Conservation (phyloP, 2,797 vertebrate genomes). For the Cetoscarus ocellatus region DNA sequence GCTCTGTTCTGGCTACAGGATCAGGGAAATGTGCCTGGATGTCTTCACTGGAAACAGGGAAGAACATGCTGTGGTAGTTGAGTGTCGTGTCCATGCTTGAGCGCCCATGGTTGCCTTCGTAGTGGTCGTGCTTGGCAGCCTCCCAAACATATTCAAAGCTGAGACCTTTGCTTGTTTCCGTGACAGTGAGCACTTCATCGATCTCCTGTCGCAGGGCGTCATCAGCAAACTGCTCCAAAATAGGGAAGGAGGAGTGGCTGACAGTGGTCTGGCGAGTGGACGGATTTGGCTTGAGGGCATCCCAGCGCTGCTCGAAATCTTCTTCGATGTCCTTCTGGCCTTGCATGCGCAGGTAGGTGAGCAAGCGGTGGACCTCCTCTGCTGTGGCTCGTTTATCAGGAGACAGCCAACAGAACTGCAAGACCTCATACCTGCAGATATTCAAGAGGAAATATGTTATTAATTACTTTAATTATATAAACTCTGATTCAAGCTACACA, state of each 20-base stretch:
- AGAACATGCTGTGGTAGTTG: constrained; percentile 96
- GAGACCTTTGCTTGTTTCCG: constrained; percentile 96
- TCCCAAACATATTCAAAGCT: constrained; percentile 99
- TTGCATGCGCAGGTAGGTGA: constrained; percentile 97
- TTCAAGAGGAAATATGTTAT: constrained; percentile 1
- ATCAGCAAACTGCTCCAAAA: constrained; percentile 92
- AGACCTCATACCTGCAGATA: constrained; percentile 91
- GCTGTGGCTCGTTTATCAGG: constrained; percentile 94
- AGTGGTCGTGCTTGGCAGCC: constrained; percentile 95
- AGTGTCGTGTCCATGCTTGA: constrained; percentile 87
- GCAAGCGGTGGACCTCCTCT: constrained; percentile 94
- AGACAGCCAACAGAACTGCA: constrained; percentile 97
- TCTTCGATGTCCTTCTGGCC: constrained; percentile 94
- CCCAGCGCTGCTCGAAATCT: constrained; percentile 98
- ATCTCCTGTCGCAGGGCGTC: constrained; percentile 92
- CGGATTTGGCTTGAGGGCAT: constrained; percentile 92
- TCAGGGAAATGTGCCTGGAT: constrained; percentile 90
- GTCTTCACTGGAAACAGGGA: constrained; percentile 90
- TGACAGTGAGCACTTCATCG: constrained; percentile 97
- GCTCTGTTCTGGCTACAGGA: constrained; percentile 72
- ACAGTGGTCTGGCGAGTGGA: constrained; percentile 85
- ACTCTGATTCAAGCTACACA: no score
- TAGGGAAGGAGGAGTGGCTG: constrained; percentile 93
- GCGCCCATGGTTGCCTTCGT: constrained; percentile 84
- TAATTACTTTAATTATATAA: background rate